Evolutionary conservation across 2,888 invertebrate species (phyloP), one percentile per base, ranked within the genome.

Genomic region (Halocaridina rubra): DNA sequence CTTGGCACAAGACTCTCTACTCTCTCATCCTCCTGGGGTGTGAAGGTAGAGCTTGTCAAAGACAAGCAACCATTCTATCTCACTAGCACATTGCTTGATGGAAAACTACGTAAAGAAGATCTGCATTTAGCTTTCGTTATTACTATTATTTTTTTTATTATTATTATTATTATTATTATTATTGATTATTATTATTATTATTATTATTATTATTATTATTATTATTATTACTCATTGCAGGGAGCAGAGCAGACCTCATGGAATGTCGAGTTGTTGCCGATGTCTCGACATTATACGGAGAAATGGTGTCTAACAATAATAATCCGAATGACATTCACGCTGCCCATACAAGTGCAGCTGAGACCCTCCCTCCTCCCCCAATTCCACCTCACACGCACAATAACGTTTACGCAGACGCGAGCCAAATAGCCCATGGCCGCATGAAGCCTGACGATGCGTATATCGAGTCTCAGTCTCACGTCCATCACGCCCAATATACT

Each of bases 221-320:
- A 19, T 61, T 19, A 13, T 13, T 61, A 19, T 61, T 61, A 13
- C 19, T 13, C 8, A 19, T 75, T 13, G 1, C 85, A 88, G 87
- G 87, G 24, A 86, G 85, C 75, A 59, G 85, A 8, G 81, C 67
- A 3, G 87, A 88, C 57, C 53, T 79, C 13, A 64, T 77, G 61
- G 85, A 84, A 4, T 75, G 80, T 10, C 64, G 85, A 2, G 76
- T 71, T 2, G 87, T 88, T 24, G 85, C 87, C 22, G 84, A 88
- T 19, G 87, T 88, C 16, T 88, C 87, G 4, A 88, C 84, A 3
- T 69, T 88, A 3, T 88, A 86, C 61, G 87, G 85, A 2, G 87
- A 88, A 64, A 80, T 88, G 80, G 71, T 82, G 13, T 81, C 80
- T 59, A 46, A 27, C 30, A 74, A 53, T 19, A 75, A 64, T 10